Evolutionary conservation across 2,888 invertebrate genomes (phyloP).

Genomic region (Callinectes sapidus): DNA sequence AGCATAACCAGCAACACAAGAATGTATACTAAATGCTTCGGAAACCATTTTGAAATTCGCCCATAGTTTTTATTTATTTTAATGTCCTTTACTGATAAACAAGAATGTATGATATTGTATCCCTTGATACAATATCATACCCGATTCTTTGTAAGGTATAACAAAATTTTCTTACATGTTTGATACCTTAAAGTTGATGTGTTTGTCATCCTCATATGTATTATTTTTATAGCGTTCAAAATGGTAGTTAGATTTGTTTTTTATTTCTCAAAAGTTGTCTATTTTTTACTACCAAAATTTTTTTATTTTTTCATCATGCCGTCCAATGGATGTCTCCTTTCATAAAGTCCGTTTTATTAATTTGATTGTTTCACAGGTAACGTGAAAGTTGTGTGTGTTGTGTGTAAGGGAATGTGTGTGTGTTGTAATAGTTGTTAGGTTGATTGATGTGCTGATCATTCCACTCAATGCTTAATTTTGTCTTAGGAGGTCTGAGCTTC

Average conservation of each 20-base stretch:
- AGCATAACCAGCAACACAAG: neutral
- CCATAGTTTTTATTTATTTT: neutral
- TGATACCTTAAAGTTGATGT: neutral
- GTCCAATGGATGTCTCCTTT: slow-evolving; percentile 4
- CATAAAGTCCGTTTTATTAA: neutral
- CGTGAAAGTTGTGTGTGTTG: neutral
- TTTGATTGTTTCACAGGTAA: neutral
- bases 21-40: neutral
- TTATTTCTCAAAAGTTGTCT: slow-evolving; percentile 5
- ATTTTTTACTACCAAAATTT: neutral
- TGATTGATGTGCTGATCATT: slow-evolving; percentile 4
- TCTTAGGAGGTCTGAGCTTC: neutral
- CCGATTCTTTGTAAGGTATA: neutral
- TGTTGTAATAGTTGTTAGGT: neutral
- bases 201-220: neutral
- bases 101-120: neutral
- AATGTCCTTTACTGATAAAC: neutral
- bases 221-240: neutral
- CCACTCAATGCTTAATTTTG: neutral
- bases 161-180: neutral
- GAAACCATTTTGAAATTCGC: neutral
- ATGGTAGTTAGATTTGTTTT: neutral
- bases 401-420: neutral
- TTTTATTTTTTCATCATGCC: neutral
- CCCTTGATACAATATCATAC: neutral